Base-by-base conservation (phyloP, 2,113 vertebrate genomes). In the human (Homo sapiens) region DNA sequence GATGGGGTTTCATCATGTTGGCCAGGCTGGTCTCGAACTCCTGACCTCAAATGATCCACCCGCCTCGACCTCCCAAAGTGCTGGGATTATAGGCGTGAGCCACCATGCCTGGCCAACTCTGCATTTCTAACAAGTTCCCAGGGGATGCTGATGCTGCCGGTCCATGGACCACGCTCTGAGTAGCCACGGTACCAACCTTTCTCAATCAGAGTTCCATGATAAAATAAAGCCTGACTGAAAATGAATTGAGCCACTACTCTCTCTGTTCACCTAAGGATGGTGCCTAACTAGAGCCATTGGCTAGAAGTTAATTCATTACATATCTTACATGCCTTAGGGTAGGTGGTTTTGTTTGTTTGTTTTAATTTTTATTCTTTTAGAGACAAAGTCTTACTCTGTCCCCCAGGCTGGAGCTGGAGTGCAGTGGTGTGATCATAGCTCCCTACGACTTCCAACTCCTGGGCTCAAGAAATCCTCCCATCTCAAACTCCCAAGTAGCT, bases 81-180 rank as follows among this genome's bases (percentile, higher is more conserved):
- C 66, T 68, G 66, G 30, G 66, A 68, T 68, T 68, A 68, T 35
- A 68, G 66, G 66, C 2, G 0, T 68, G 16, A 68, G 66, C 66
- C 66, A 68, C 16, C 14, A 13, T 13, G 14, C 66, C 32, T 17
- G 38, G 50, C 23, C 45, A 73, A n/a, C n/a, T 30, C 45, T 89
- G 76, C 40, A 18, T 76, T 76, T 87, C 81, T 66, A 64, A 68
- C 13, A 18, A 50, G 61, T 18, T 83, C 57, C n/a, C 25, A 3
- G 14, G 70, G 17, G 59, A 48, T 0, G 27, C 27, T 1, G 1
- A 7, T 7, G 48, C 38, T 45, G 9, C 57, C 0, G 8, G 57
- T 59, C 22, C 8, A 0, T 2, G 43, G 52, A 38, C 40, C n/a
- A 40, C 0, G 8, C 27, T 35, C 68, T 30, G 45, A 61, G 84